Base-by-base conservation (phyloP, 2,113 vertebrate species). In the Otocyon megalotis region DNA sequence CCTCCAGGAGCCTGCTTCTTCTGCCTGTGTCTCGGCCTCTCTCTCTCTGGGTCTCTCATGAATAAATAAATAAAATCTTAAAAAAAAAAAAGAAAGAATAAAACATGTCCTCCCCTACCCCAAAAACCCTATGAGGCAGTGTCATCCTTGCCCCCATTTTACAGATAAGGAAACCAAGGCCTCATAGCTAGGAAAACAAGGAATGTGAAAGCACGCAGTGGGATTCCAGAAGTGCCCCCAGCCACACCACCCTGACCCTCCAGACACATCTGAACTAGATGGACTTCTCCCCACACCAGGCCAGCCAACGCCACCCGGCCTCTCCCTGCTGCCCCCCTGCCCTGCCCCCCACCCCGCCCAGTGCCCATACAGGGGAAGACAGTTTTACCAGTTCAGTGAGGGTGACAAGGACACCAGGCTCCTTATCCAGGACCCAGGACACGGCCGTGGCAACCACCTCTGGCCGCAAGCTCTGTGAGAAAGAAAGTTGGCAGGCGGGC, bases 301-400 rank as follows among this genome's bases (percentile, higher is more conserved):
- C 43, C 24, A 17, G 79, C 14, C 1, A 5, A 30, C 37, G 4
- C 58, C 0, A 1, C 17, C 54, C 0, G 0, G 4, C 54, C 76
- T 17, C 54, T 37, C 76, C 35, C 3, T 0, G 43, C 1, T 0
- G 43, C 43, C 12, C 7, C 8, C 62, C n/a, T 4, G 7, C 65
- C n/a, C 43, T 43, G 43, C 43, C 43, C 43, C 43, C 7, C 43
- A 43, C 65, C 32, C 65, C 32, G 0, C 67, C 24, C 56, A 58
- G 6, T 0, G 1, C 26, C 65, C 1, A 0, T 11, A 7, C 32
- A 1, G 28, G 58, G 72, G 12, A 50, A 79, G 56, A 50, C 1
- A 5, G 32, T 35, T 79, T 86, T 56, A 74, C 72, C 88, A 60
- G 79, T 26, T 67, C 95, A 54, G 30, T 63, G 48, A 35, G 58